Base-by-base conservation (phyloP, 2,797 vertebrate genomes). In the Fistularia tabacaria region DNA sequence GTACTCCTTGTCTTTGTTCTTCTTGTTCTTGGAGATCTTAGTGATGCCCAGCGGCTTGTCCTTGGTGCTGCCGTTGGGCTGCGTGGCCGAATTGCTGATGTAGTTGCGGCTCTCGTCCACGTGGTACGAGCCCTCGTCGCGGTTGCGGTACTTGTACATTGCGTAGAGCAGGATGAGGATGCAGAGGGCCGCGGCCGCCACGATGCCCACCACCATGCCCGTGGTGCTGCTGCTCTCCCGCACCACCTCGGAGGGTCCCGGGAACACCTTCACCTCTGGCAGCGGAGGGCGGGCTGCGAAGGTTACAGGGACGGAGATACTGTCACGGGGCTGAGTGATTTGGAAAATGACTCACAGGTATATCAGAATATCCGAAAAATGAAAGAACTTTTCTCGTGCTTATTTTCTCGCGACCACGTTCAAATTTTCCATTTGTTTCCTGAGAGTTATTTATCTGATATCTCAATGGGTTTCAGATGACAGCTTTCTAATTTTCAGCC, bases 1-100 rank as follows among this genome's bases (percentile, higher is more conserved):
- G 89, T 99, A 99, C 89, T 99, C 97, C 88, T 98, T 99, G 92
- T 99, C 97, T 92, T 99, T 99, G 92, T 98, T 98, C 90, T 98
- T 99, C 93, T 99, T 99, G 88, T 94, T 97, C 91, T 99, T 99
- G 88, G 95, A 95, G 90, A 94, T 95, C 90, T 99, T 99, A 81
- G 94, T 90, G 74, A 95, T 94, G 85, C 93, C 94, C 83, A 97
- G 94, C 45, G 94, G 94, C 63, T 99, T 99, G 82, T 99, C 97
- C 91, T 99, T 99, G 83, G 98, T 88, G 9, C 96, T 96, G 80
- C 96, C 97, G 9, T 98, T 99, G 89, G 95, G 95, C 92, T 98
- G 96, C 42, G 96, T 95, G 82, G 97, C 97, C 47, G 96, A 98
- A 92, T 98, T 99, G 91, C 96, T 98, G 92, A 99, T 99, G 93